Conservation (phyloP, 2,113 vertebrate genomes). For the Corythornis cristatus region DNA sequence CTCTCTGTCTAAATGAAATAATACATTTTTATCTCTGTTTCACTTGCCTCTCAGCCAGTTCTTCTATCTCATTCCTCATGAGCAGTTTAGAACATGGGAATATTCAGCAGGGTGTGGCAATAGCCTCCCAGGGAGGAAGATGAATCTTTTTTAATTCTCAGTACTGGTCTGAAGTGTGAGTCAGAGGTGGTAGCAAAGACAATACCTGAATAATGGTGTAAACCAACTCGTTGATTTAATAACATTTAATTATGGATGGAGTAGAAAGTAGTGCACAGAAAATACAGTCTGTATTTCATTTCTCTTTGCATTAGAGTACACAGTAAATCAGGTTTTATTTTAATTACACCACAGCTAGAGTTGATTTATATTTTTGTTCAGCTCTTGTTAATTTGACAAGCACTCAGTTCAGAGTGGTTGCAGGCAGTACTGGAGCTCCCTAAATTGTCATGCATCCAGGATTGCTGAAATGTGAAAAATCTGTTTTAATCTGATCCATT, state of each 20-base stretch:
- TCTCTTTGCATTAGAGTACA: constrained; percentile 20
- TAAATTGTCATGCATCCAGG: neutral
- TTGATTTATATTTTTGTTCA: constrained; percentile 56
- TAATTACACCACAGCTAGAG: constrained; percentile 36
- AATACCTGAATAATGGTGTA: constrained; percentile 33
- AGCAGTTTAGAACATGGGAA: neutral
- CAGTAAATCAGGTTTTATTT: constrained; percentile 58
- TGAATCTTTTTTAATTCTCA: neutral
- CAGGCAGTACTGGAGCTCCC: neutral
- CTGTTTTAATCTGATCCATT: neutral
- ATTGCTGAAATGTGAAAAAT: constrained; percentile 18
- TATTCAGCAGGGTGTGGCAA: neutral
- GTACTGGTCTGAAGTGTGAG: neutral
- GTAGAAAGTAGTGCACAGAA: constrained; percentile 9
- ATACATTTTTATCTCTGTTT: neutral
- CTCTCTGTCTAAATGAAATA: neutral
- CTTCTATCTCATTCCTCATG: neutral
- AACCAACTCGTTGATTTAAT: constrained; percentile 37
- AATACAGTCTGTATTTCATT: constrained; percentile 38
- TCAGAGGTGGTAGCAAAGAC: neutral
- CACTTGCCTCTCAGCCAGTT: neutral
- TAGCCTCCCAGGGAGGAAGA: neutral
- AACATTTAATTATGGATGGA: constrained; percentile 17
- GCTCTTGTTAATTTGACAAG: constrained; percentile 42
- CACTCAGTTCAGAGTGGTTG: neutral